Base-by-base conservation (phyloP, 30 jellyfish, hydroid and myxozoan species). In the Mastigias papua region DNA sequence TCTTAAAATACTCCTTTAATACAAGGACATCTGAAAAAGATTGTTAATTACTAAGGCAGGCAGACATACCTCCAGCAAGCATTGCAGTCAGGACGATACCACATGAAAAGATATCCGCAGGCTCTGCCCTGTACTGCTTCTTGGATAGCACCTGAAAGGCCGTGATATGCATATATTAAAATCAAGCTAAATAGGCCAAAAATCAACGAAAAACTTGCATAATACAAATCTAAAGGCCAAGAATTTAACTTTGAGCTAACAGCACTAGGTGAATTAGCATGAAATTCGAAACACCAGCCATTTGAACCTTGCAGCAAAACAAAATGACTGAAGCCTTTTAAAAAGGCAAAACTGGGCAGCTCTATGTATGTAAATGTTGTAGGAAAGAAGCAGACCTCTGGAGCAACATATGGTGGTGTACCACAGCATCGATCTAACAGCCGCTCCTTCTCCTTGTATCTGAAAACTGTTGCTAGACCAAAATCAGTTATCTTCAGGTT, bases 371-470 rank as follows among this genome's bases (percentile, higher is more conserved):
- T 28, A 21, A n/a, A 10, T 22, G 7, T 42, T 42, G 42, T 11
- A 35, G 1, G 0, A 9, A 48, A 19, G 8, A 31, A 33, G 19
- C 73, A 20, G 69, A 92, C 99, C 95, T 96, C 99, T 16, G 99
- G 99, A 20, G 99, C 99, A 0, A 93, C 97, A 63, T 96, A 96
- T 2, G 99, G 99, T 69, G 98, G 97, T 5, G 99, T 91, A 16
- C 99, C 99, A 92, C 99, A 96, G 63, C 97, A 91, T 34, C 98
- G 65, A 32, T 91, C 98, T 34, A 96, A 73, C 64, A 88, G 86
- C 31, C 99, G 75, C 66, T 96, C 99, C 26, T 73, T 81, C 13
- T 73, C 94, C 72, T 96, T 96, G 69, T 91, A 80, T 29, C 95
- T 75, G 89, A 91, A 96, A 9, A 96, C 96, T 11, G 99, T 96